Base-by-base conservation (phyloP, 2,113 vertebrate species). In the Thomomys bottae region DNA sequence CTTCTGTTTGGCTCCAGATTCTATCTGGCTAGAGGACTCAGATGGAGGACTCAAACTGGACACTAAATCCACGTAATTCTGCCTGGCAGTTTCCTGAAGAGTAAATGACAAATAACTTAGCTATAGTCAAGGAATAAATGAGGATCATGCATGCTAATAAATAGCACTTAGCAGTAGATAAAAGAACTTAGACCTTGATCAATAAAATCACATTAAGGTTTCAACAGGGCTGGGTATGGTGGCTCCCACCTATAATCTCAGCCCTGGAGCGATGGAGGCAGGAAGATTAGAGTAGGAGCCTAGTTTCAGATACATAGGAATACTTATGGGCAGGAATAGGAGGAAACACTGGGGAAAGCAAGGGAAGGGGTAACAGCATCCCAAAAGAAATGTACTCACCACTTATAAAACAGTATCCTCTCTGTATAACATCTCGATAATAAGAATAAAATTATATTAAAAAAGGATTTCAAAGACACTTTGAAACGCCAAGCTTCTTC, bases 1-100 rank as follows among this genome's bases (percentile, higher is more conserved):
- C 61, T 95, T 83, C 28, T 95, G 95, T 17, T 97, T 66, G 17
- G 97, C 80, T 66, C 85, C 26, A 6, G 96, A 89, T 2, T 97
- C 83, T 20, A 84, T 94, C 26, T 92, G 95, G 70, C 70, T 70
- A 34, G 97, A 86, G 73, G 97, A 95, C 66, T 99, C 98, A 49
- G 97, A 93, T 0, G 96, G 93, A 76, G 96, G 92, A 63, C 98
- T 71, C 95, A 99, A 93, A 90, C 98, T 98, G 57, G 95, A 96
- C 64, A 99, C 97, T 84, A 99, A 96, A 45, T 99, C 97, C 40
- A 98, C 97, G 80, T 99, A 99, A 89, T 98, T 97, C 97, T 99
- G 98, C 75, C 97, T 97, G 78, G 99, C 99, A 42, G 97, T 97
- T 2, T 99, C 98, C 99, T 99, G 94, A 70, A 23, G 30, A 89